Evolutionary conservation across 2,888 invertebrate genomes (phyloP), one percentile per base, ranked within the genome.

Genomic region (Agelastica alni): DNA sequence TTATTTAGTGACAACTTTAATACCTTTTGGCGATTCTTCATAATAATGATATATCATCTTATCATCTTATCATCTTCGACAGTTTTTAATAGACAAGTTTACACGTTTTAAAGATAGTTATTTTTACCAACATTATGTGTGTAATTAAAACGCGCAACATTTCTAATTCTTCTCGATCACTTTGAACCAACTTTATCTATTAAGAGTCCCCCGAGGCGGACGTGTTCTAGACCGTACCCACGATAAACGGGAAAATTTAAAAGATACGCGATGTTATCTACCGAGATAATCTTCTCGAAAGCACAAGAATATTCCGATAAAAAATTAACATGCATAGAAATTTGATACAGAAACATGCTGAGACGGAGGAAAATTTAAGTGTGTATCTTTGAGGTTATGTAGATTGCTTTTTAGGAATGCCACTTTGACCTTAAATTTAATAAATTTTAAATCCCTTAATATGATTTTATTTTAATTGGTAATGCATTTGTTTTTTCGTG

Each of bases 61-160:
- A n/a, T n/a, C n/a, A 48, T 48, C 37, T 48, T 48, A 39, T 48
- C 48, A 17, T 12, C 26, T 31, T 20, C 31, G 48, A 48, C 48
- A 48, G 48, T 18, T 39, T 48, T 48, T 48, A 48, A 48, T 48
- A 48, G 30, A 48, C 30, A 47, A 47, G 37, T 28, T n/a, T 34
- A 34, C 46, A 26, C 22, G 18, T 22, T 37, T 20, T 17, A n/a
- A 30, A 48, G 48, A 48, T 48, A 16, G 48, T 48, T 48, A 48
- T 48, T 48, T 47, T 48, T 48, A 37, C 37, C 37, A 28, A 47
- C 47, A 39, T 47, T 20, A 18, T 37, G 45, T n/a, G n/a, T 26
- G 51, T 57, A 48, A 57, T 57, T 47, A 57, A 53, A 48, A 57
- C 48, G 49, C 20, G 32, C 46, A 51, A 56, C 51, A 51, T 45